Percentiles rank a stretch among this genome's conserved stretches.
These are phyloP conservation scores for Drosophila acutilabella DNA, from an alignment of 2,888 invertebrate species.

Conservation along the genomic window DNA sequence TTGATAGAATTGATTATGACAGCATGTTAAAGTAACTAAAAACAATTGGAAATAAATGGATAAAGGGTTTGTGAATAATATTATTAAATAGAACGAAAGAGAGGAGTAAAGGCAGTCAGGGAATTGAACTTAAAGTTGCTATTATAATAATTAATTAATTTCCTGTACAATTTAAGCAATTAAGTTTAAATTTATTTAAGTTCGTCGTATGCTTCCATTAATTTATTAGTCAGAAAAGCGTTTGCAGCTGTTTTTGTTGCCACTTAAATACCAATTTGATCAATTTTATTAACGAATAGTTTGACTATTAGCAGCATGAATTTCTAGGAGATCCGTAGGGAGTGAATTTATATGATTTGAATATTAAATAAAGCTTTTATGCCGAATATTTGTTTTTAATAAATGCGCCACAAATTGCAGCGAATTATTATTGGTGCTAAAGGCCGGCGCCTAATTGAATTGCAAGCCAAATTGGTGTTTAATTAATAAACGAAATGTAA, in stretches of 20 bases:
- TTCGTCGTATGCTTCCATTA: background rate
- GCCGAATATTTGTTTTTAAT: slow-evolving; percentile 25
- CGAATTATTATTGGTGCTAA: slow-evolving; percentile 21
- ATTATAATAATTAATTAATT: too few species aligned
- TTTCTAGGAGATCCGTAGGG: background rate
- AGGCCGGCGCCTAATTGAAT: slow-evolving; percentile 67
- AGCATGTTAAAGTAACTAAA: background rate
- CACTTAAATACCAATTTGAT: slow-evolving; percentile 18
- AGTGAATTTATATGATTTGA: slow-evolving; percentile 12
- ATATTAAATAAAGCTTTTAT: slow-evolving; percentile 39
- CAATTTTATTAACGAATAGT: slow-evolving; percentile 8
- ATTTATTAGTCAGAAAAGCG: too few species aligned
- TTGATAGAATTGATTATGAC: background rate
- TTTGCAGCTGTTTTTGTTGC: slow-evolving; percentile 4
- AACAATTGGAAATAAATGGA: too few species aligned
- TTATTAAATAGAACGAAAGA: too few species aligned
- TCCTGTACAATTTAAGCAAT: background rate
- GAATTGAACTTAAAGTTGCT: too few species aligned
- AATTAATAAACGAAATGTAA: slow-evolving; percentile 79
- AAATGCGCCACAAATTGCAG: slow-evolving; percentile 32
- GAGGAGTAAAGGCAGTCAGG: too few species aligned
- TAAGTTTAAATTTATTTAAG: background rate
- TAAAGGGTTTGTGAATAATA: too few species aligned
- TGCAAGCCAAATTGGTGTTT: slow-evolving; percentile 70
- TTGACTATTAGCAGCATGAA: background rate